Evolutionary conservation across 2,113 vertebrate species (phyloP).

Genomic region (Glareola pratincola): DNA sequence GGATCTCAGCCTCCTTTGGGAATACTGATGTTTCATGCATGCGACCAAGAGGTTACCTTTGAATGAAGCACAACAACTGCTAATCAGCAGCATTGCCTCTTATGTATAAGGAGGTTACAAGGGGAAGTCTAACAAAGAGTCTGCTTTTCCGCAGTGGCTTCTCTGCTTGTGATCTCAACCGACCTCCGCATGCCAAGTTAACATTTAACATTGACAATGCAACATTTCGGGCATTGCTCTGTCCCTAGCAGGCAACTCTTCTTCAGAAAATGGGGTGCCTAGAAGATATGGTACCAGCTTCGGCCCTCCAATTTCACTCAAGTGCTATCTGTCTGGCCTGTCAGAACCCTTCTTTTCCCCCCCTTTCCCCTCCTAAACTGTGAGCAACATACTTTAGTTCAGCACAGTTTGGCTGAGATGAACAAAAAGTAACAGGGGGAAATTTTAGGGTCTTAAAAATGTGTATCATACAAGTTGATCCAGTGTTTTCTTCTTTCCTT

Average conservation of each 20-base stretch:
- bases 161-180: not conserved
- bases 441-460: not conserved
- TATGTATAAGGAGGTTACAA: not conserved
- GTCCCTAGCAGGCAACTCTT: not conserved
- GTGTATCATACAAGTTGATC: accelerated
- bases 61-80: not conserved
- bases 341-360: not conserved
- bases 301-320: not conserved
- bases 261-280: not conserved
- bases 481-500: not conserved
- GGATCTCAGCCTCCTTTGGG: not conserved
- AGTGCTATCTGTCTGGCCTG: not conserved
- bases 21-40: not conserved
- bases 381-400: not conserved
- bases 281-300: not conserved
- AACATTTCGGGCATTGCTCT: not conserved
- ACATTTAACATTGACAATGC: too few species aligned
- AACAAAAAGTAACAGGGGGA: not conserved
- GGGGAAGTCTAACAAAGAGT: not conserved
- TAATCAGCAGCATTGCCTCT: not conserved
- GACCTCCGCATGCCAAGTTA: not conserved
- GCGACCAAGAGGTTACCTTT: not conserved
- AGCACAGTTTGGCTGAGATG: not conserved
- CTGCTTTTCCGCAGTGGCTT: not conserved
- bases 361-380: not conserved